A percentile compares a stretch with the other conserved stretches of the same genome.
These are phyloP conservation scores for Acanthornis magna DNA, from an alignment of 2,797 vertebrate species.

Conservation along the genomic window DNA sequence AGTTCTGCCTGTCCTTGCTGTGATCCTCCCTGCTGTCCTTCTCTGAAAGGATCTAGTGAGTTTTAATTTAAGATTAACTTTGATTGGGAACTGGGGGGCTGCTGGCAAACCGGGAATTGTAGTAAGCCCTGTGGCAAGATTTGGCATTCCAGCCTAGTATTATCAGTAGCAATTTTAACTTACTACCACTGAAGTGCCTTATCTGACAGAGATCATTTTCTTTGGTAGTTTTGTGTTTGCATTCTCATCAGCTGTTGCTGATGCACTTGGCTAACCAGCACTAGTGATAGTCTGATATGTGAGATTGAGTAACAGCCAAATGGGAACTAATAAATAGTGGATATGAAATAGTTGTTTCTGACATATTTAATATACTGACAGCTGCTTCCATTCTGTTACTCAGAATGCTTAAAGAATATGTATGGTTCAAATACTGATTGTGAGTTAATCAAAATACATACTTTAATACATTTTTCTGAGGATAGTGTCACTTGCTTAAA, in stretches of 20 bases:
- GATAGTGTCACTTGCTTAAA: not conserved
- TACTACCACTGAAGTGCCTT: not conserved
- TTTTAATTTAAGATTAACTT: not conserved
- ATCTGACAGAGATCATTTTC: not conserved
- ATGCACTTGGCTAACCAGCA: not conserved
- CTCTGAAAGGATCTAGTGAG: not conserved
- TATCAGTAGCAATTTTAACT: not conserved
- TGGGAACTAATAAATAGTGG: not conserved
- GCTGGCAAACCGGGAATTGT: not conserved
- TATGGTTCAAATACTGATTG: not conserved
- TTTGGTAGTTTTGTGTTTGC: constrained; percentile 1
- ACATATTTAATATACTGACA: not conserved
- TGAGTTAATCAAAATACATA: not conserved
- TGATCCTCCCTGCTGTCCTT: not conserved
- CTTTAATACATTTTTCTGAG: not conserved
- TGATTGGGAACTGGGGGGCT: not conserved
- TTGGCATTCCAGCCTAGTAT: not conserved
- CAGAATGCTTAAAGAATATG: not conserved
- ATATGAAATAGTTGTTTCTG: not conserved
- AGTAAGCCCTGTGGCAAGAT: not conserved
- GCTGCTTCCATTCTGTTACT: not conserved
- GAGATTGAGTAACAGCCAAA: not conserved
- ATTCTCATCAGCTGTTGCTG: not conserved
- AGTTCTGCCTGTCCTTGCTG: not conserved
- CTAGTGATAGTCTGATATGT: not conserved